Evolutionary conservation across 2,113 vertebrate genomes (phyloP).

Genomic region (Paraplagusia blochii): DNA sequence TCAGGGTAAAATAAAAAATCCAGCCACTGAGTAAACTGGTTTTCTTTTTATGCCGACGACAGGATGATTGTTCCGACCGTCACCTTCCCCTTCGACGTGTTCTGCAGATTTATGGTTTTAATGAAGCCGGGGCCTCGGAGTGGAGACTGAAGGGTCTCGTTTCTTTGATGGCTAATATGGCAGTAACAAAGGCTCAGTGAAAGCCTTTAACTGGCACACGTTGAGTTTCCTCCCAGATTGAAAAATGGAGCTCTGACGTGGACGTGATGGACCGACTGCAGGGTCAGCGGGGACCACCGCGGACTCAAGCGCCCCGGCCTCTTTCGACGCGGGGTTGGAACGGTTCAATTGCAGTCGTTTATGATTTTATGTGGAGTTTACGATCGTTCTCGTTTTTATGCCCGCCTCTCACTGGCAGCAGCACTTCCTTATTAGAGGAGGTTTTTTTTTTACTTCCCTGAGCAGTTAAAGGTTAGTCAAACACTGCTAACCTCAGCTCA

Average conservation of each 20-base stretch:
- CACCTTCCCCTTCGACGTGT: conserved; percentile 45
- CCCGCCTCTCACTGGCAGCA: conserved; percentile 46
- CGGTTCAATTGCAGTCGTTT: conserved; percentile 48
- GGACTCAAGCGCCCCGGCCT: conserved; percentile 27
- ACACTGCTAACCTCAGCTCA: conserved; percentile 31
- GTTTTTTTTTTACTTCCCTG: conserved; percentile 48
- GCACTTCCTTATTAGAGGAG: conserved; percentile 56
- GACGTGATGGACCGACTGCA: conserved; percentile 46
- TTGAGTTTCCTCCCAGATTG: conserved; percentile 60
- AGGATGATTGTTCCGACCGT: conserved; percentile 38
- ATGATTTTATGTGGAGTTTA: conserved; percentile 65
- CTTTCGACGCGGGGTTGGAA: conserved; percentile 38
- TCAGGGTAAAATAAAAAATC: background rate
- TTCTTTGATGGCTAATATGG: conserved; percentile 52
- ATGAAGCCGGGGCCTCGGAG: conserved; percentile 64
- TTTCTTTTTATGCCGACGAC: conserved; percentile 41
- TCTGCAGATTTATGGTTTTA: conserved; percentile 74
- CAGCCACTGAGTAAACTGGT: conserved; percentile 15
- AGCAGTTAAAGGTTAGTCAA: conserved; percentile 62
- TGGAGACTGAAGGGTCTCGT: conserved; percentile 50
- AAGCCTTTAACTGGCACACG: conserved; percentile 54
- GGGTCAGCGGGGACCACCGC: conserved; percentile 39
- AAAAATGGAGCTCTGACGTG: conserved; percentile 59
- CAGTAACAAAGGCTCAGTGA: conserved; percentile 60
- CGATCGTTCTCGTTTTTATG: conserved; percentile 55